Evolutionary conservation across 2,888 invertebrate species (phyloP).

Genomic region (Phymatocera aterrima): DNA sequence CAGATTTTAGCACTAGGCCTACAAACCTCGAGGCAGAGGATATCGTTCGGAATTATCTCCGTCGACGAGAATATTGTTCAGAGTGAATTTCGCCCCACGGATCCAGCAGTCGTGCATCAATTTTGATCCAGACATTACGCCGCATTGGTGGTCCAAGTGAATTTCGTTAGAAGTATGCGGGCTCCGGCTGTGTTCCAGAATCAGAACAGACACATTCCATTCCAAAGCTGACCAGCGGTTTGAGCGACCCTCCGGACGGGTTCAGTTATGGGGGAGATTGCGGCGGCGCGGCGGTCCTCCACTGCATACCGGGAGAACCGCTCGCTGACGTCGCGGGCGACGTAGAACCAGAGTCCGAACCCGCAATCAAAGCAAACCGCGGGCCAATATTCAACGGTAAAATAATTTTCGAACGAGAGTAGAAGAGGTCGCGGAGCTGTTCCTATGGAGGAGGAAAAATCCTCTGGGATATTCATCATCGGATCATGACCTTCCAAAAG

Average conservation of each 20-base stretch:
- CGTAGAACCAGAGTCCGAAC: conserved; percentile 62
- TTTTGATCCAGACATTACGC: not conserved
- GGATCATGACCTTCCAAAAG: too few relatives aligned
- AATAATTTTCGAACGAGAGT: not conserved
- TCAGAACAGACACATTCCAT: conserved; percentile 73
- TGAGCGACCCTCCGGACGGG: conserved; percentile 54
- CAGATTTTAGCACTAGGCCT: not conserved
- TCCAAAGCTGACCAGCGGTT: conserved; percentile 65
- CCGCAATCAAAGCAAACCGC: conserved; percentile 52
- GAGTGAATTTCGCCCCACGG: not conserved
- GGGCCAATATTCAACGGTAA: conserved; percentile 28
- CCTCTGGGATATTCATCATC: not conserved
- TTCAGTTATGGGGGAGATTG: conserved; percentile 67
- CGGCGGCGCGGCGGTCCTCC: conserved; percentile 68
- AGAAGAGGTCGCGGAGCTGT: not conserved
- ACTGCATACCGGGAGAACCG: conserved; percentile 63
- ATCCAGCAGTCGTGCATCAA: not conserved
- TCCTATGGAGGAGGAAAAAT: too few relatives aligned
- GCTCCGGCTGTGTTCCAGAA: conserved; percentile 61
- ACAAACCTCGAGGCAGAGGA: not conserved
- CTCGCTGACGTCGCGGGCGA: too few relatives aligned
- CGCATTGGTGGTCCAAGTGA: conserved; percentile 63
- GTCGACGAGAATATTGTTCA: too few relatives aligned
- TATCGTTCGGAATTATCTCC: not conserved
- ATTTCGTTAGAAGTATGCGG: conserved; percentile 38